Percentiles rank a stretch among this genome's conserved stretches.
These are phyloP conservation scores for Bombyx huttoni DNA, from an alignment of 2,888 invertebrate species.

Conservation along the genomic window DNA sequence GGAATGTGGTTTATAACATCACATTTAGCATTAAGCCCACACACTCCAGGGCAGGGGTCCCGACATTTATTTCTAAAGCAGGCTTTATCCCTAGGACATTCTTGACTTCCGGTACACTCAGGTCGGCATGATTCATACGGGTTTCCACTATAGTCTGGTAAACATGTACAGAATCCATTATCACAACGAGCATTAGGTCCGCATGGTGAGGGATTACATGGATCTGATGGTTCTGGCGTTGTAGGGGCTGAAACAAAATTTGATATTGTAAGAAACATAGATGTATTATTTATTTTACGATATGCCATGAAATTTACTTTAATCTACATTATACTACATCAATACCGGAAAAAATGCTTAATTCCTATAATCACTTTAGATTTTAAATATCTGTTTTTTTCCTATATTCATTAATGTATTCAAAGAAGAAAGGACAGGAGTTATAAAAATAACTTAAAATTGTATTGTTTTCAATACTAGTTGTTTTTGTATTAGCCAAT, in stretches of 20 bases:
- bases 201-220: slow-evolving; percentile 81
- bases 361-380: no score
- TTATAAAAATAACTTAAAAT: no score
- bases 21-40: slow-evolving; percentile 81
- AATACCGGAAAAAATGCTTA: no score
- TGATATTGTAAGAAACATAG: not conserved
- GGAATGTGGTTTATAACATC: slow-evolving; percentile 83
- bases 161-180: slow-evolving; percentile 78
- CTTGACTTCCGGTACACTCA: slow-evolving; percentile 80
- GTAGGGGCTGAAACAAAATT: slow-evolving; percentile 39
- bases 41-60: slow-evolving; percentile 82
- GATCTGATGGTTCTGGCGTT: slow-evolving; percentile 55
- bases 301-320: not conserved
- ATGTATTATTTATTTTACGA: not conserved
- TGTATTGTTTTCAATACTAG: no score
- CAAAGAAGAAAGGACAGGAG: no score
- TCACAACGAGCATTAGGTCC: slow-evolving; percentile 80
- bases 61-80: slow-evolving; percentile 81
- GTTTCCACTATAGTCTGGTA: slow-evolving; percentile 79
- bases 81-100: slow-evolving; percentile 78
- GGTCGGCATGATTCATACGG: slow-evolving; percentile 80
- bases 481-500: no score
- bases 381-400: no score
- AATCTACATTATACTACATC: no score
- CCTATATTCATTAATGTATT: no score